Base-by-base conservation (phyloP, 2,888 invertebrate genomes). In the Cremastinae sp. region DNA sequence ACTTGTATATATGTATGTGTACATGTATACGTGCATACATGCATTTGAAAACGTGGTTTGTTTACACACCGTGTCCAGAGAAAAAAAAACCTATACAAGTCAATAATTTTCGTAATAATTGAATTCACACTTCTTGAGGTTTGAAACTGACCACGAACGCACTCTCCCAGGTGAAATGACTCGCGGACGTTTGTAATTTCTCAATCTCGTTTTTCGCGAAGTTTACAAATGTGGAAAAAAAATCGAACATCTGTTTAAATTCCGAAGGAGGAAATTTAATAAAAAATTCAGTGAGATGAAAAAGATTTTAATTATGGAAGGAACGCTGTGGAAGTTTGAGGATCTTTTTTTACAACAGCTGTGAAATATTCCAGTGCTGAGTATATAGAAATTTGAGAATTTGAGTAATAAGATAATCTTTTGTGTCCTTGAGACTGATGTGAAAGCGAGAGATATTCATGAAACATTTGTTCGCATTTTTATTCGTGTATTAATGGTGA, bases 61-160 rank as follows among this genome's bases (percentile, higher is more conserved):
- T 61, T 61, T 61, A 16, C 28, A 28, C 28, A 28, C 28, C 5
- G 28, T 28, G 22, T 37, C 47, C 9, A n/a, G 5, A 16, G 39
- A 37, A 8, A 14, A 64, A 35, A 18, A 28, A 22, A 28, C 2
- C 5, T 20, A 12, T 22, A 43, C 8, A 22, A 35, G 0, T 16
- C 47, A 14, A 18, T 61, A 35, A 14, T 47, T 37, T 16, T 35
- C 45, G 9, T 20, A 10, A 10, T 4, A 4, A 16, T 7, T 4
- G 10, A 18, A 10, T 16, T 56, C 55, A 0, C 37, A 28, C 28
- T 28, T 10, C 10, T 4, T 10, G 10, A 10, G 8, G 55, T 14
- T 56, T 0, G 37, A 56, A 35, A 10, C 37, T 37, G 4, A 18
- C 4, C 18, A 16, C 10, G 18, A 56, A 56, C 18, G 5, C 12